Percentiles rank a stretch among this genome's conserved stretches.
Evolutionary conservation across 2,888 invertebrate genomes (phyloP).

Genomic region (Dicranocentrus wangi): DNA sequence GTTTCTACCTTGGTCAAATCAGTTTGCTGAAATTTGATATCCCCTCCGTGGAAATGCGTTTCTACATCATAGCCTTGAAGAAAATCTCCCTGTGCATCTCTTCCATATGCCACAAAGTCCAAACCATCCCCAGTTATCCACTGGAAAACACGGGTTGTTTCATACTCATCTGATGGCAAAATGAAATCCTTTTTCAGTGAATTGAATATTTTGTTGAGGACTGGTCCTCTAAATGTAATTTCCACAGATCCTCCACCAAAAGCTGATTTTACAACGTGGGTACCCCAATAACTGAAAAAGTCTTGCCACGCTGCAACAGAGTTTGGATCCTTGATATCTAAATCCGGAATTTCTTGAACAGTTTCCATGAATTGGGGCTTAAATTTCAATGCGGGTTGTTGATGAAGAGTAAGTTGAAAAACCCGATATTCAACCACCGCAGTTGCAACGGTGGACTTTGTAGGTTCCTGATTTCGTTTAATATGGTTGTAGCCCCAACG

Average conservation of each 20-base stretch:
- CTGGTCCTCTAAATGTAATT: slow-evolving; percentile 56
- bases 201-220: slow-evolving; percentile 56
- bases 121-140: slow-evolving; percentile 67
- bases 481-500: slow-evolving; percentile 64
- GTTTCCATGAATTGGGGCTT: slow-evolving; percentile 65
- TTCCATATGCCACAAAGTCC: slow-evolving; percentile 54
- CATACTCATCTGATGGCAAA: slow-evolving; percentile 61
- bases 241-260: slow-evolving; percentile 65
- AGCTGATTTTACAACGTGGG: slow-evolving; percentile 60
- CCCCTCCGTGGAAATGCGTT: slow-evolving; percentile 63
- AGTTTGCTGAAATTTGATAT: slow-evolving; percentile 53
- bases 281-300: slow-evolving; percentile 68
- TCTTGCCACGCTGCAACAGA: slow-evolving; percentile 60
- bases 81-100: slow-evolving; percentile 51
- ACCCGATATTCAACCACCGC: slow-evolving; percentile 62
- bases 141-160: slow-evolving; percentile 62
- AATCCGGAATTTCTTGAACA: slow-evolving; percentile 47
- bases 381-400: slow-evolving; percentile 45
- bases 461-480: slow-evolving; percentile 61
- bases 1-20: slow-evolving; percentile 62
- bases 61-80: slow-evolving; percentile 60
- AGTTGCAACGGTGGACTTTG: slow-evolving; percentile 55
- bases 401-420: slow-evolving; percentile 60
- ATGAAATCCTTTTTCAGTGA: slow-evolving; percentile 59
- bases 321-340: slow-evolving; percentile 50